Conservation (phyloP, 2,888 invertebrate genomes). For the Eupithecia pulchellata region DNA sequence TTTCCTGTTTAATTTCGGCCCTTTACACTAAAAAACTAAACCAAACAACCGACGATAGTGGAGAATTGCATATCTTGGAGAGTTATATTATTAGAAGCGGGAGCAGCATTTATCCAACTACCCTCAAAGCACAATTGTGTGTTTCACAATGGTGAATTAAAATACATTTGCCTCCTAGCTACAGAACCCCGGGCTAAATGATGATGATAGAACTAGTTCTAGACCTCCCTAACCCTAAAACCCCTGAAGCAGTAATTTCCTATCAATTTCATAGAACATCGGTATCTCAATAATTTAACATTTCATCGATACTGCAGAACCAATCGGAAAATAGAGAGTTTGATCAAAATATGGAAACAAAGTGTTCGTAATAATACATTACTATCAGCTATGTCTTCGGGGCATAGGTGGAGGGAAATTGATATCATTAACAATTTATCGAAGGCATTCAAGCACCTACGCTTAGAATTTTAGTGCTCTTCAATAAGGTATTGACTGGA, state of each 20-base stretch:
- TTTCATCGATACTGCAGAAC: slow-evolving; percentile 56
- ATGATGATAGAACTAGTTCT: neutral
- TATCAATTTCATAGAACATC: slow-evolving; percentile 20
- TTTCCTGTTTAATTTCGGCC: too few species aligned
- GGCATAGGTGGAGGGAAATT: slow-evolving; percentile 20
- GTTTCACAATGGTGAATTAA: too few species aligned
- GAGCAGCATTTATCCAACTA: too few species aligned
- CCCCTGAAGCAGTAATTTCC: slow-evolving; percentile 13
- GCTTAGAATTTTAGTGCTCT: neutral
- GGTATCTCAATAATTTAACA: slow-evolving; percentile 5
- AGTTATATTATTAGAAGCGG: too few species aligned
- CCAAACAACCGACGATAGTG: too few species aligned
- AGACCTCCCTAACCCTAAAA: neutral
- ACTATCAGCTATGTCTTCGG: slow-evolving; percentile 12
- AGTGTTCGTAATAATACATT: slow-evolving; percentile 29
- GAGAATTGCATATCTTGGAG: too few species aligned
- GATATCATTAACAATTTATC: slow-evolving; percentile 24
- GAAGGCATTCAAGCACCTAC: neutral
- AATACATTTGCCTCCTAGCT: too few species aligned
- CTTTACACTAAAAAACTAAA: too few species aligned
- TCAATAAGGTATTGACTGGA: neutral
- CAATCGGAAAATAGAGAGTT: slow-evolving; percentile 38
- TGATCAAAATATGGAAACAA: slow-evolving; percentile 9
- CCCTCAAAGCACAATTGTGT: too few species aligned
- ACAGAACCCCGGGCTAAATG: too few species aligned